A percentile compares a stretch with the other conserved stretches of the same genome.
phyloP scores from a whole-genome alignment of 2,113 vertebrate genomes.

The Solea solea region DNA sequence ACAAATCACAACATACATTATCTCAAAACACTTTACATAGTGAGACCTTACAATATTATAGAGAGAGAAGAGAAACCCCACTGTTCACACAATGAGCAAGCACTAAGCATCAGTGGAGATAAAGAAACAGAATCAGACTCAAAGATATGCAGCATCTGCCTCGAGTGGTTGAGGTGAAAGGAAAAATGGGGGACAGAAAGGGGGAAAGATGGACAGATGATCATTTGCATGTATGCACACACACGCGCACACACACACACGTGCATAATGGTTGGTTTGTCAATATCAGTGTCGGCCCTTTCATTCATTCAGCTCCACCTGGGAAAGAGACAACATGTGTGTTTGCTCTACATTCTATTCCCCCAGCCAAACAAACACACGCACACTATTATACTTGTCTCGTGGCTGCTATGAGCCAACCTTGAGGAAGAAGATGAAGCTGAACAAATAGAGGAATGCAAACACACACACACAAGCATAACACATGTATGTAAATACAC shows the following conservation, averaged over 20 bases:
- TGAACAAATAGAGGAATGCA: slow-evolving; percentile 64
- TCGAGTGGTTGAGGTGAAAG: no score
- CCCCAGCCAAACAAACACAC: slow-evolving; percentile 38
- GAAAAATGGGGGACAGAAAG: no score
- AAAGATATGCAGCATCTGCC: no score
- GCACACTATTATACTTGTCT: slow-evolving; percentile 52
- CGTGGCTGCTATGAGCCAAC: slow-evolving; percentile 51
- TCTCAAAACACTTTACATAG: no score
- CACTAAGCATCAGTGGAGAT: no score
- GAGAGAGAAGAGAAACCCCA: no score
- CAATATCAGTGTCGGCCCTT: slow-evolving; percentile 55
- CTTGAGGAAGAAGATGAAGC: slow-evolving; percentile 62
- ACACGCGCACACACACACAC: slow-evolving; percentile 24
- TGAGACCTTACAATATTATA: no score
- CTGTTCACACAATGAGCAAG: no score
- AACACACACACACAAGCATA: slow-evolving; percentile 12
- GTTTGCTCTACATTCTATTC: slow-evolving; percentile 76
- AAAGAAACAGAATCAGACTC: no score
- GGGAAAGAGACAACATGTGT: slow-evolving; percentile 61
- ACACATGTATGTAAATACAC: slow-evolving; percentile 59
- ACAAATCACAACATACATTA: no score
- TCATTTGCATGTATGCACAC: not conserved
- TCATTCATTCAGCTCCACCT: slow-evolving; percentile 67
- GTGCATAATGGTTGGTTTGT: slow-evolving; percentile 23
- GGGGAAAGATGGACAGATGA: no score